Percentiles rank a stretch among this genome's conserved stretches.
phyloP scores from a whole-genome alignment of 2,113 vertebrate genomes.

The Odobenus rosmarus region DNA sequence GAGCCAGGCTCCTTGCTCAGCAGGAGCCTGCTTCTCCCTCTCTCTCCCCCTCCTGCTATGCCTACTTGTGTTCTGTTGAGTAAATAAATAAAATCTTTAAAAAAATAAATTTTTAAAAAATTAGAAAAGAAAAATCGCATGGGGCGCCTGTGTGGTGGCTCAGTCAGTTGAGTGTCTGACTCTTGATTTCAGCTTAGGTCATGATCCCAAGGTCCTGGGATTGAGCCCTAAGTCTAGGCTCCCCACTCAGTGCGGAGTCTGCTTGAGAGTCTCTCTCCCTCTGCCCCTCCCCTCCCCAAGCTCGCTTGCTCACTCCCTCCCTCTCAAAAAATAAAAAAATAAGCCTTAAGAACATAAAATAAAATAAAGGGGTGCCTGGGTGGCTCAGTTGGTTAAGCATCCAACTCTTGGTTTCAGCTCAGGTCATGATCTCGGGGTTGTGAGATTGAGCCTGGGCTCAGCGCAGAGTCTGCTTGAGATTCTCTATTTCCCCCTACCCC shows the following conservation, averaged over 20 bases:
- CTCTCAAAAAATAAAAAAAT: too few species aligned
- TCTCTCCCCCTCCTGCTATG: too few species aligned
- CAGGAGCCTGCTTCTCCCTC: too few species aligned
- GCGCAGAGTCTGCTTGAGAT: background rate
- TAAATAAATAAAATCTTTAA: too few species aligned
- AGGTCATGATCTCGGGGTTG: background rate
- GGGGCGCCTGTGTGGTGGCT: background rate
- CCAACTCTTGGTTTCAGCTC: too few species aligned
- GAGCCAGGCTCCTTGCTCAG: background rate
- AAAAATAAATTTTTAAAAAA: too few species aligned
- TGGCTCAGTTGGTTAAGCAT: background rate
- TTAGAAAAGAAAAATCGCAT: too few species aligned
- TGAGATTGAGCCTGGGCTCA: background rate
- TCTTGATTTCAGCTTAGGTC: background rate
- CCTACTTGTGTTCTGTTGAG: too few species aligned
- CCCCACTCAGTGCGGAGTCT: background rate
- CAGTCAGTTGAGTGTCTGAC: too few species aligned
- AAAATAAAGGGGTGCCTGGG: background rate
- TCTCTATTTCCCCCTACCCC: background rate
- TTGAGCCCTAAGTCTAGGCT: background rate
- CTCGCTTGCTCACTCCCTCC: too few species aligned
- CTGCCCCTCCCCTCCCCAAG: too few species aligned
- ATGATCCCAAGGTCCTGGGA: background rate
- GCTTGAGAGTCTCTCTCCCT: background rate
- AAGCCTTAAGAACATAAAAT: background rate